Base-by-base conservation (phyloP, 1,140 invertebrate genomes). In the Eriocheir sinensis region DNA sequence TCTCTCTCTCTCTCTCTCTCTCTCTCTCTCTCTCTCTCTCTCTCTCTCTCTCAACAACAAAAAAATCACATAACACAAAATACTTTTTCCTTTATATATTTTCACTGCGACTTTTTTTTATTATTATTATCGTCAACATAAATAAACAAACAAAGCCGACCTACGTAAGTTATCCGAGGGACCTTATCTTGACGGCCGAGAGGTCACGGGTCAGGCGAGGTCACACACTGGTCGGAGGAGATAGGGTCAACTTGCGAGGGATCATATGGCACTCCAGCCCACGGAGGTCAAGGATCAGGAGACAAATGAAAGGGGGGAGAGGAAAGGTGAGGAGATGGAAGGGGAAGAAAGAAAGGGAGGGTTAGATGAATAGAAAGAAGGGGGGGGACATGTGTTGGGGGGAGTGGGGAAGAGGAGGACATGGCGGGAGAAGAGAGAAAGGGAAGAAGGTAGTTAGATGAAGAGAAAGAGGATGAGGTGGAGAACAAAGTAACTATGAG, bases 321-420 rank as follows among this genome's bases (percentile, higher is more conserved):
- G 17, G 32, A 30, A 3, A 91, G 89, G 53, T 2, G 32, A 34
- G 53, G 4, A 91, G 21, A 72, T 44, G 32, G 53, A 41, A 79
- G 91, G 27, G 36, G n/a, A n/a, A 83, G 34, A n/a, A 21, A 83
- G 91, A 34, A 38, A 92, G 36, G 32, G 60, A 36, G 92, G 85
- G 15, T 48, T 8, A 80, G 60, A n/a, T 38, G 34, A 44, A 44
- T 3, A 27, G 88, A 41, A 89, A n/a, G 36, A 32, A 17, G 53
- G 44, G 21, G 27, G 41, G 41, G 32, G 89, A 27, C 44, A 60
- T 9, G 89, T 32, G 17, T 34, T 17, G 34, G 34, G 34, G 34
- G 85, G 40, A 44, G 40, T 8, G 48, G 0, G 0, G 32, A 48
- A 48, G 34, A 79, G 53, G 60, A 40, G 41, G 48, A 34, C 32